Conservation (phyloP, 2,888 invertebrate species). For the Cheilosia vulpina region DNA sequence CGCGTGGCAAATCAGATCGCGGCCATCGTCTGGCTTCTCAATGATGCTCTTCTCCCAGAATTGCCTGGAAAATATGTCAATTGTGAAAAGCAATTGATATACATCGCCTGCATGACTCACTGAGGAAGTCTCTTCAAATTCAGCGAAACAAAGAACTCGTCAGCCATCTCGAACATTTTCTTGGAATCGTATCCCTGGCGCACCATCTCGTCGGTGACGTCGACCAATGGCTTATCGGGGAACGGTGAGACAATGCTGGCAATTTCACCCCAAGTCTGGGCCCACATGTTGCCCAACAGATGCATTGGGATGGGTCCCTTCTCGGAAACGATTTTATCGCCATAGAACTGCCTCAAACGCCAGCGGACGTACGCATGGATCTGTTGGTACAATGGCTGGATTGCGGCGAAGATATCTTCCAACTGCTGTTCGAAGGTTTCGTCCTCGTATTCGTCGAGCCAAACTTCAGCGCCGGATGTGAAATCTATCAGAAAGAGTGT, state of each 20-base stretch:
- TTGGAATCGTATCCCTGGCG: constrained; percentile 89
- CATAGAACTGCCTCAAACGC: constrained; percentile 89
- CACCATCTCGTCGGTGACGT: constrained; percentile 89
- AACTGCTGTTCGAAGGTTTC: constrained; percentile 88
- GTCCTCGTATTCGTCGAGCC: constrained; percentile 90
- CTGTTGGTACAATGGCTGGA: constrained; percentile 92
- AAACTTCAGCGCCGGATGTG: constrained; percentile 88
- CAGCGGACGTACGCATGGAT: constrained; percentile 92
- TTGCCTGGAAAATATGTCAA: constrained; percentile 81
- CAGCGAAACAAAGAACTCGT: constrained; percentile 93
- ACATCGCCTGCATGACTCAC: constrained; percentile 66
- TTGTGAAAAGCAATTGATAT: neutral
- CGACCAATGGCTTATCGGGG: constrained; percentile 88
- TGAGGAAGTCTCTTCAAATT: constrained; percentile 91
- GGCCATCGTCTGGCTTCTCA: constrained; percentile 89
- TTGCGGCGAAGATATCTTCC: constrained; percentile 88
- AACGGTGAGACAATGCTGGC: constrained; percentile 88
- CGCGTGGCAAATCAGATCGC: constrained; percentile 92
- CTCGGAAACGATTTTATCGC: constrained; percentile 87
- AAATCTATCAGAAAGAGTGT: constrained; percentile 84
- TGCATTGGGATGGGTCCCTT: constrained; percentile 91
- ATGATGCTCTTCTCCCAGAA: constrained; percentile 95
- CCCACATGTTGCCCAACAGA: constrained; percentile 93
- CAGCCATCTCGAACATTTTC: constrained; percentile 93
- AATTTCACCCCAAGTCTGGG: constrained; percentile 88